A percentile compares a stretch with the other conserved stretches of the same genome.
Conservation (phyloP, 1,140 invertebrate species). For the Onthophagus taurus region DNA sequence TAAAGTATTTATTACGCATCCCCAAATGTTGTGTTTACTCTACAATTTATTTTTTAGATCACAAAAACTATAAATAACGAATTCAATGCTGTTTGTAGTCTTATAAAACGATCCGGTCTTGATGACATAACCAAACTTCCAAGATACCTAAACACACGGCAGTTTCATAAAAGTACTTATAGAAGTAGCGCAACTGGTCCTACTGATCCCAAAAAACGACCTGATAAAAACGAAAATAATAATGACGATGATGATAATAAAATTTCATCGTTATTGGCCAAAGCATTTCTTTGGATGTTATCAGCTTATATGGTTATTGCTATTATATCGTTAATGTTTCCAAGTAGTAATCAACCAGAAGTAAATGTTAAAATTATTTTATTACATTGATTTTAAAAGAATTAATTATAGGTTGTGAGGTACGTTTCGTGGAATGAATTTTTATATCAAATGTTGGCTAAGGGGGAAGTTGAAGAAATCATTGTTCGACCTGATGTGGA, state of each 20-base stretch:
- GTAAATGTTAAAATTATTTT: constrained; percentile 34
- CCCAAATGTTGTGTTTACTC: not conserved
- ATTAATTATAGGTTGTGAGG: constrained; percentile 39
- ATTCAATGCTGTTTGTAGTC: constrained; percentile 38
- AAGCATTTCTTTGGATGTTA: constrained; percentile 66
- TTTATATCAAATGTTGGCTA: constrained; percentile 81
- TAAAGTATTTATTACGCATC: not conserved
- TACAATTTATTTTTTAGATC: constrained; percentile 9
- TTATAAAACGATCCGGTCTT: constrained; percentile 36
- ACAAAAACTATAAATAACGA: constrained; percentile 37
- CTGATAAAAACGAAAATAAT: constrained; percentile 32
- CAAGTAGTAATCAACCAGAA: constrained; percentile 62
- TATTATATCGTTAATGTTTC: constrained; percentile 58
- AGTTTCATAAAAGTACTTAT: constrained; percentile 21
- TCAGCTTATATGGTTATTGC: constrained; percentile 63
- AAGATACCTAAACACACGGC: constrained; percentile 24
- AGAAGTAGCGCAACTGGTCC: constrained; percentile 21
- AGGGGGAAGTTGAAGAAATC: constrained; percentile 85
- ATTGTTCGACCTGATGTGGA: constrained; percentile 75
- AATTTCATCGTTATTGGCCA: constrained; percentile 56
- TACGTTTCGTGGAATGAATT: constrained; percentile 95
- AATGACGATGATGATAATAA: constrained; percentile 54
- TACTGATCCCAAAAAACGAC: constrained; percentile 23
- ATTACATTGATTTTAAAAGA: not conserved
- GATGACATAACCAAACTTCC: constrained; percentile 32